phyloP scores from a whole-genome alignment of 2,113 vertebrate genomes.

The Elephas maximus region DNA sequence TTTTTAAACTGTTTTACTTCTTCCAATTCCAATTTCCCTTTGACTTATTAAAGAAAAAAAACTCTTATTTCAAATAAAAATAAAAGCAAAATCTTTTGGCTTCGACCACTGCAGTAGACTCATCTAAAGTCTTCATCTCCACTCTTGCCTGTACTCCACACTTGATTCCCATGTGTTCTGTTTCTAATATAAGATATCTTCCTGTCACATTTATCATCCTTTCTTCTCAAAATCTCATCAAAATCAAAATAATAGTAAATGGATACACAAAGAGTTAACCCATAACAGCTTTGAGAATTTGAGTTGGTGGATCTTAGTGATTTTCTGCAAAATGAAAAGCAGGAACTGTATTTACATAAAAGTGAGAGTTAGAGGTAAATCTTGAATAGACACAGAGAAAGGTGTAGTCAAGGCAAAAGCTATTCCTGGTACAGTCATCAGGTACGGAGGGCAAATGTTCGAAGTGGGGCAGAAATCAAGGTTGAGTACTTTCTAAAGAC shows the following conservation, averaged over 20 bases:
- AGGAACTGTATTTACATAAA: not conserved
- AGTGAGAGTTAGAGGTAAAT: not conserved
- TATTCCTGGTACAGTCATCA: not conserved
- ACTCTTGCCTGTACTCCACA: not conserved
- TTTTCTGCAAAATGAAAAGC: not conserved
- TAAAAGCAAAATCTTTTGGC: not conserved
- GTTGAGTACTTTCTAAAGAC: not conserved
- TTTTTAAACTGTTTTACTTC: slow-evolving; percentile 8
- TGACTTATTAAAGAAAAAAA: not conserved
- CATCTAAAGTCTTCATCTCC: not conserved
- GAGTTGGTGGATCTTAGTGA: not conserved
- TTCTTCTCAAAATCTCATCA: not conserved
- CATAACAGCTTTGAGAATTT: not conserved
- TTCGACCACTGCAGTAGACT: not conserved
- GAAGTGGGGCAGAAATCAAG: not conserved
- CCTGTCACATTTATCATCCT: not conserved
- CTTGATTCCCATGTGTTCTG: not conserved
- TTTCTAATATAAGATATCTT: not conserved
- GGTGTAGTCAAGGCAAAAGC: not conserved
- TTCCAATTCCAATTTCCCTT: not conserved
- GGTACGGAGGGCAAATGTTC: not conserved
- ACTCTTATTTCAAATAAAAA: slow-evolving; percentile 31
- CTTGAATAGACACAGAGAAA: not conserved
- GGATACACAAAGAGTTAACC: not conserved
- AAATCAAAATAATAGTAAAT: not conserved